Percentiles rank a stretch among this genome's conserved stretches.
These are phyloP conservation scores for Cheiracanthium punctorium DNA, from an alignment of 2,888 invertebrate species.

Conservation along the genomic window DNA sequence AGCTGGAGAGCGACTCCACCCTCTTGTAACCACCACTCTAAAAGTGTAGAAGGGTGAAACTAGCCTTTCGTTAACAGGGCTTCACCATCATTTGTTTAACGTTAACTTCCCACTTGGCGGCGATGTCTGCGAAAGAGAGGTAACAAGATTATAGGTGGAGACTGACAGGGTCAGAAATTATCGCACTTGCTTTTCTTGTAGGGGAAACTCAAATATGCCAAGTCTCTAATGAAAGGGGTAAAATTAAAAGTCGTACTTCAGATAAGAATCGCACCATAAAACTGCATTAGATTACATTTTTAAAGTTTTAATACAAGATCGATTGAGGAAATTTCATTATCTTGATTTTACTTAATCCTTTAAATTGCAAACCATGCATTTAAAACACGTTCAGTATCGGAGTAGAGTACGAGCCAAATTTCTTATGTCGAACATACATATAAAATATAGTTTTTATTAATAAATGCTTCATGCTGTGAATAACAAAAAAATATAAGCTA, in stretches of 20 bases:
- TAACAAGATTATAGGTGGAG: neutral
- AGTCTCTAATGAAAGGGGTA: neutral
- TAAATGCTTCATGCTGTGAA: too few species aligned
- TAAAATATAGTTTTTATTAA: too few species aligned
- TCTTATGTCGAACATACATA: too few species aligned
- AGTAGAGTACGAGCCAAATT: too few species aligned
- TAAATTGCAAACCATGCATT: too few species aligned
- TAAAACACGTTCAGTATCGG: too few species aligned
- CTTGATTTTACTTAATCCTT: too few species aligned
- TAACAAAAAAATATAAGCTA: too few species aligned
- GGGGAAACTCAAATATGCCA: neutral
- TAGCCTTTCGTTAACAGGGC: constrained; percentile 14
- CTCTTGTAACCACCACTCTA: constrained; percentile 39
- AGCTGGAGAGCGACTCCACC: constrained; percentile 35
- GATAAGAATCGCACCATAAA: neutral
- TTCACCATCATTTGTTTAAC: constrained; percentile 43
- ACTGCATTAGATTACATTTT: too few species aligned
- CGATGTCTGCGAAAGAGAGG: neutral
- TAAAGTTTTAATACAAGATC: too few species aligned
- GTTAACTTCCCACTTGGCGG: neutral
- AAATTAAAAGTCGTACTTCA: neutral
- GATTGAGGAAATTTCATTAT: too few species aligned
- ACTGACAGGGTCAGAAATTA: neutral
- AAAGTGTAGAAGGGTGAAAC: constrained; percentile 13
- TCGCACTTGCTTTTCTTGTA: neutral